Conservation (phyloP, 1,140 invertebrate species). For the Penaeus indicus region DNA sequence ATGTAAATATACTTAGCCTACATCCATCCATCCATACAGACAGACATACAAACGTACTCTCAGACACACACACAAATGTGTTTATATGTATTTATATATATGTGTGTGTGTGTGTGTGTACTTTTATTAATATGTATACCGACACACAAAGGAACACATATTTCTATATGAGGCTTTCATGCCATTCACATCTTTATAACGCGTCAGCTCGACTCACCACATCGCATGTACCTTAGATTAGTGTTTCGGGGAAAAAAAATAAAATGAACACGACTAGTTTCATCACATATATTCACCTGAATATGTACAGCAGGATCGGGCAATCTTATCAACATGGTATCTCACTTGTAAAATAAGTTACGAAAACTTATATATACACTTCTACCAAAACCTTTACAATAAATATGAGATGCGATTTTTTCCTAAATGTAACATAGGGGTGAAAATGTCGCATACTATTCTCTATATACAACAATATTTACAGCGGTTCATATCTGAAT, state of each 20-base stretch:
- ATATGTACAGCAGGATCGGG: constrained; percentile 29
- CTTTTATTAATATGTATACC: constrained; percentile 7
- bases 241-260: neutral
- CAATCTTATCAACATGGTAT: constrained; percentile 10
- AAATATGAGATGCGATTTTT: constrained; percentile 29
- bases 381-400: constrained; percentile 49
- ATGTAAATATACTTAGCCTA: neutral
- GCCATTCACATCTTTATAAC: too few species aligned
- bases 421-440: neutral
- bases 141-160: constrained; percentile 2
- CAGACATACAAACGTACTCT: neutral
- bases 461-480: constrained; percentile 25
- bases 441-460: constrained; percentile 7
- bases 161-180: neutral
- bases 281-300: constrained; percentile 48
- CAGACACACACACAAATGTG: neutral
- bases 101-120: neutral
- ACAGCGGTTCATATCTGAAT: constrained; percentile 31
- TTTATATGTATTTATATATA: neutral
- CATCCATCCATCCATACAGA: neutral
- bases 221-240: neutral
- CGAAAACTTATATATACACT: constrained; percentile 48
- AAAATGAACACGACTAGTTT: neutral
- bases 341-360: constrained; percentile 49
- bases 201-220: too few species aligned